Evolutionary conservation across 2,113 vertebrate species (phyloP).

Genomic region (Raja brachyura): DNA sequence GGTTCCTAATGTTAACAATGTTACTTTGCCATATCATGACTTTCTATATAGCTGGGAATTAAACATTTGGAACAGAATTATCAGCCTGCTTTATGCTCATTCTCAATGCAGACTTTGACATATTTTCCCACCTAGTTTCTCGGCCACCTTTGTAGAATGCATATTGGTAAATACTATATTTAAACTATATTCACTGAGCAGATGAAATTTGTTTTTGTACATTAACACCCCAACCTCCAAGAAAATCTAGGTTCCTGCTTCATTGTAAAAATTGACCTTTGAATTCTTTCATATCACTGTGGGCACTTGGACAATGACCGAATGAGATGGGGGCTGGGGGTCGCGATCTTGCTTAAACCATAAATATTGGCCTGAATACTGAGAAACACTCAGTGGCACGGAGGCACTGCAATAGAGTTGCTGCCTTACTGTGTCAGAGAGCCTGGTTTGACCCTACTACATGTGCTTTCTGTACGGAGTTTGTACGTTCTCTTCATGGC

Average conservation of each 20-base stretch:
- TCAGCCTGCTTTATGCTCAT: not conserved
- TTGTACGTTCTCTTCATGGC: too few species aligned
- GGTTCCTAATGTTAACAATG: not conserved
- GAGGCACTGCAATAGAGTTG: too few species aligned
- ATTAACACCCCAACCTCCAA: not conserved
- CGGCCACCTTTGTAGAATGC: not conserved
- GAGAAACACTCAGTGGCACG: too few species aligned
- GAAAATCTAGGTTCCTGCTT: not conserved
- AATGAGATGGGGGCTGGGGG: too few species aligned
- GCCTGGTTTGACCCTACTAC: too few species aligned
- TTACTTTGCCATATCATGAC: not conserved
- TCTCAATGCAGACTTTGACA: not conserved
- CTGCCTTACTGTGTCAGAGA: too few species aligned
- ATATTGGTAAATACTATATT: not conserved
- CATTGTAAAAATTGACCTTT: too few species aligned
- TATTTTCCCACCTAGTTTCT: not conserved
- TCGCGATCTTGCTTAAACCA: too few species aligned
- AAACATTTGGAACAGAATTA: not conserved
- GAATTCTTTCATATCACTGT: not conserved
- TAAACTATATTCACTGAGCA: not conserved
- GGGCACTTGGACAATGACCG: too few species aligned
- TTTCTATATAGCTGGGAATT: not conserved
- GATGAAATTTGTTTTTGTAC: not conserved
- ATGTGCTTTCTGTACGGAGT: too few species aligned
- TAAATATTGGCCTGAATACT: too few species aligned